Percentiles rank a stretch among this genome's conserved stretches.
Evolutionary conservation across 1,140 invertebrate species (phyloP).

Genomic region (Orchestia grillus): DNA sequence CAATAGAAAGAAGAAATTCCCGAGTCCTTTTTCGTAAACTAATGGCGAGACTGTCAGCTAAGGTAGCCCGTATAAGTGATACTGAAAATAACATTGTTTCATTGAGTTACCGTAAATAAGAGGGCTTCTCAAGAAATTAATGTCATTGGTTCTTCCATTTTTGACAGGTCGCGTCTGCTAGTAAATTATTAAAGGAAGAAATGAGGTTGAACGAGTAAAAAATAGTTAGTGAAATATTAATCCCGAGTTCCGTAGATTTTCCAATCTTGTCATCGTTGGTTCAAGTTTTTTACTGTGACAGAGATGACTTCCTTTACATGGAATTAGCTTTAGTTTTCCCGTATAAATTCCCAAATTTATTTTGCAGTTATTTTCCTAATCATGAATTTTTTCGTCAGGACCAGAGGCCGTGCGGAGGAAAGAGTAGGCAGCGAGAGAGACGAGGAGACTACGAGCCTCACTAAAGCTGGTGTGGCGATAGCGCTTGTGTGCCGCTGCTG

Average conservation of each 20-base stretch:
- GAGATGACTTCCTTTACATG: neutral
- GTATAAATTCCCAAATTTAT: neutral
- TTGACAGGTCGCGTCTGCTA: no score
- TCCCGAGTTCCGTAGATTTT: constrained; percentile 16
- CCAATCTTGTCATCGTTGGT: neutral
- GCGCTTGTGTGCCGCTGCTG: neutral
- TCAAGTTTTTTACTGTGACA: neutral
- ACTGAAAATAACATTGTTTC: no score
- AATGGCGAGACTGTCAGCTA: no score
- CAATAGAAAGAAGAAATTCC: no score
- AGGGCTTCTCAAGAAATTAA: no score
- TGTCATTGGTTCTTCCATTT: no score
- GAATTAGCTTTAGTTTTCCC: neutral
- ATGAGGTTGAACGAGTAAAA: no score
- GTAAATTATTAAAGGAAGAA: no score
- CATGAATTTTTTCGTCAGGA: neutral
- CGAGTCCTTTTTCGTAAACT: no score
- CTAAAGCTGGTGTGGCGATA: constrained; percentile 35
- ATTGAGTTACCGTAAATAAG: no score
- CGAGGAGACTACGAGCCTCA: neutral
- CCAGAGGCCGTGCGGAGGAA: neutral
- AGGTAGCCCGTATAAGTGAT: no score
- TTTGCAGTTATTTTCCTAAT: neutral
- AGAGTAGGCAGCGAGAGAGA: constrained; percentile 16
- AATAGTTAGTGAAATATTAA: constrained; percentile 23